Base-by-base conservation (phyloP, 2,113 vertebrate species). In the Eidolon helvum region DNA sequence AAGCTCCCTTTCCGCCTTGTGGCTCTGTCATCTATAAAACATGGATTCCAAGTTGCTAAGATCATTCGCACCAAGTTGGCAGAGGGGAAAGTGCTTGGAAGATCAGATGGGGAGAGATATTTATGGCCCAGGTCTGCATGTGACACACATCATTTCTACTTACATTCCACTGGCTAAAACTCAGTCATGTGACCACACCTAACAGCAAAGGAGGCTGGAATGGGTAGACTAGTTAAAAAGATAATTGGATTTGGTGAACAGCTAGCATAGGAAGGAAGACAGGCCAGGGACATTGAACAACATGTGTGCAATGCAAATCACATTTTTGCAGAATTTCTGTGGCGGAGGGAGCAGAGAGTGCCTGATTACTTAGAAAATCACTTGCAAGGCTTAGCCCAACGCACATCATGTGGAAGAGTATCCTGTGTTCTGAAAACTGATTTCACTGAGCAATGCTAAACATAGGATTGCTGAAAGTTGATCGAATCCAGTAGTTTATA, bases 391-490 rank as follows among this genome's bases (percentile, higher is more conserved):
- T 94, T 63, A 92, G 83, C 30, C 78, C 19, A 19, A 53, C 74
- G 72, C 21, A 48, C 21, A 38, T 53, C 18, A 69, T 16, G 9
- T 63, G 30, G 24, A 66, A 92, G 66, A 48, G 33, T 57, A 48
- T n/a, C 68, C 12, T 83, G 35, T 38, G n/a, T 55, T 55, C 38
- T n/a, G 63, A 96, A 95, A 96, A 82, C 30, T 59, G 66, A 87
- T 80, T 85, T 53, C 18, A 85, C 45, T 68, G 86, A 83, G 57
- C 40, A 93, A 38, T 55, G 22, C 89, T 45, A 88, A 85, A 83
- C 48, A n/a, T 86, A 87, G 61, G 63, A 84, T 24, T 85, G 15
- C 28, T 82, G 48, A 66, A 48, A 53, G 63, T n/a, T 92, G 71
- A 72, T 35, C 0, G 0, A 75, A 66, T 84, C 38, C 35, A 88